A percentile compares a stretch with the other conserved stretches of the same genome.
Evolutionary conservation across 2,888 invertebrate species (phyloP).

Genomic region (Phyllotreta cruciferae): DNA sequence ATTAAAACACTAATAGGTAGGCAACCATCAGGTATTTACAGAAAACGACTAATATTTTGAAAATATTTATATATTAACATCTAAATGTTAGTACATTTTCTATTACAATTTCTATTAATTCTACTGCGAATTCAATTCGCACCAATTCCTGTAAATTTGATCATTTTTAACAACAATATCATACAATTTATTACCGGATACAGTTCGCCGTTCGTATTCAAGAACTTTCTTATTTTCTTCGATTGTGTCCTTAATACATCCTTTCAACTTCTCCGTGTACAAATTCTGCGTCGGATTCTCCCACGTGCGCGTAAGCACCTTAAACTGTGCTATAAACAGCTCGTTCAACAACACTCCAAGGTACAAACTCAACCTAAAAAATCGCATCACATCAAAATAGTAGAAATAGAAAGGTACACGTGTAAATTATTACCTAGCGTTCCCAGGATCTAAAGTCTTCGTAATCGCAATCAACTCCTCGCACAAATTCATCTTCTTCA

Average conservation of each 20-base stretch:
- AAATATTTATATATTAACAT: too few species aligned
- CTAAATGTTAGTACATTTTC: too few species aligned
- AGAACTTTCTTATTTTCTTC: slow-evolving; percentile 61
- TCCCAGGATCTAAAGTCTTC: slow-evolving; percentile 74
- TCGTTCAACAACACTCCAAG: slow-evolving; percentile 75
- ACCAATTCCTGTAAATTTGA: slow-evolving; percentile 62
- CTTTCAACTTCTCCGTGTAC: slow-evolving; percentile 42
- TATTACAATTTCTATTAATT: background rate
- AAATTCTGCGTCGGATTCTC: slow-evolving; percentile 60
- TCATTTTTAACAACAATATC: slow-evolving; percentile 61
- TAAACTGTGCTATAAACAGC: slow-evolving; percentile 51
- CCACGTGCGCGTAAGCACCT: slow-evolving; percentile 49
- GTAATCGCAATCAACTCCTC: slow-evolving; percentile 70
- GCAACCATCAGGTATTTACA: too few species aligned
- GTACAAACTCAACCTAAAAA: slow-evolving; percentile 71
- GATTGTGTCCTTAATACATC: slow-evolving; percentile 61
- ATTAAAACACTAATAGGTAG: too few species aligned
- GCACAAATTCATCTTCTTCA: slow-evolving; percentile 73
- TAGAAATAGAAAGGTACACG: too few species aligned
- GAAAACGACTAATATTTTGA: too few species aligned
- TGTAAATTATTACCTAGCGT: slow-evolving; percentile 66
- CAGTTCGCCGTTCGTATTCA: slow-evolving; percentile 64
- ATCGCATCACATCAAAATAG: too few species aligned
- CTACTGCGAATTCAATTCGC: slow-evolving; percentile 56
- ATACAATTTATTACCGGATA: slow-evolving; percentile 64